Evolutionary conservation across 2,888 invertebrate genomes (phyloP), one percentile per base, ranked within the genome.

Genomic region (Cosmopolites sordidus): DNA sequence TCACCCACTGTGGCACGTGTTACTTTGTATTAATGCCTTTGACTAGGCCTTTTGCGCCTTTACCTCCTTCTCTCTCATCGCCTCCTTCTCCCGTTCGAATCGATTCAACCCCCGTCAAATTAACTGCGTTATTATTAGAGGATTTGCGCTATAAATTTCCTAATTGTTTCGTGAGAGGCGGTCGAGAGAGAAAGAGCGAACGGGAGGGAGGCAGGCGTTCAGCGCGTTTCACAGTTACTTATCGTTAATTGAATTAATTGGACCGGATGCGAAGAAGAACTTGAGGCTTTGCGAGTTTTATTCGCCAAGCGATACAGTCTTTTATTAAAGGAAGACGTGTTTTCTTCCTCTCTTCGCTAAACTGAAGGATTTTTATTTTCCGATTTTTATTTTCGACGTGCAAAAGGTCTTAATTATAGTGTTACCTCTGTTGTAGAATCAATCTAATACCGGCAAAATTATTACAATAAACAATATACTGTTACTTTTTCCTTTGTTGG

Each of bases 81-180:
- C 8, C 22, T 22, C 33, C 11, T 33, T 33, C n/a, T 5, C 33
- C 33, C n/a, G 33, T 4, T 3, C 11, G 8, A n/a, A 33, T 33
- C n/a, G 8, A 33, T 9, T 11, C 33, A 5, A 5, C n/a, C 33
- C 33, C 12, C 33, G 33, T 33, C 33, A 33, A 33, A 33, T 33
- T 33, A 33, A 33, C 33, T 33, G n/a, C n/a, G 33, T 33, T 33
- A 33, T 33, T 33, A 33, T 33, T 33, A 33, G 33, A 33, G 33
- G 33, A 33, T 33, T 33, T 33, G 33, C 33, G 33, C 33, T 33
- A 33, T 11, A 33, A 33, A 33, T 33, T 33, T 12, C 33, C 11
- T 33, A 33, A 33, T 33, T 33, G 33, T 33, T 33, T 33, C 33
- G 33, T 33, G 33, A 33, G 33, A 22, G 22, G 22, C 22, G 8